These are phyloP conservation scores for Arctocebus calabarensis DNA, from an alignment of 2,797 vertebrate genomes.

Conservation along the genomic window DNA sequence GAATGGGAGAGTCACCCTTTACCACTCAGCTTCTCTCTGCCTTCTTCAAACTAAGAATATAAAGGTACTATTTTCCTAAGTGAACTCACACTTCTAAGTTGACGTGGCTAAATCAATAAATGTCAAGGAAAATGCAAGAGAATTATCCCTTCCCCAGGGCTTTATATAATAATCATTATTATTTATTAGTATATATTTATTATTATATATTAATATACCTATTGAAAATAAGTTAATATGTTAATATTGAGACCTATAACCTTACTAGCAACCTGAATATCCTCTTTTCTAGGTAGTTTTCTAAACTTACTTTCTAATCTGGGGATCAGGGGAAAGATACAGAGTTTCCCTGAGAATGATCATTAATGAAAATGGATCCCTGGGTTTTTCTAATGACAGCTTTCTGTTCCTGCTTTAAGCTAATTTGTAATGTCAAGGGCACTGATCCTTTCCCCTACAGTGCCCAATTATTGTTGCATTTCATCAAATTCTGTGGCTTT, in stretches of 20 bases:
- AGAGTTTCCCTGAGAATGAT: neutral
- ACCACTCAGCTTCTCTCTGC: neutral
- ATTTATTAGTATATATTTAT: too few species aligned
- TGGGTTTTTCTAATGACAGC: neutral
- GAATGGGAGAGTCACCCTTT: neutral
- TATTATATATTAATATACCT: too few species aligned
- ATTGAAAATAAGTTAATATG: neutral
- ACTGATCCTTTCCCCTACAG: neutral
- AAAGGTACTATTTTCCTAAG: neutral
- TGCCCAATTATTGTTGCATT: neutral
- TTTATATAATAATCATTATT: neutral
- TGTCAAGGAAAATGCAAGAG: neutral
- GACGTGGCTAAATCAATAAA: neutral
- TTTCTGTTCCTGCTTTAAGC: neutral
- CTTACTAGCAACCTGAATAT: neutral
- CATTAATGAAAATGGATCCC: neutral
- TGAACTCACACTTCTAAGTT: neutral
- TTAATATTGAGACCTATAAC: neutral
- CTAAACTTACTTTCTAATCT: neutral
- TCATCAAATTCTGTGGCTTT: neutral
- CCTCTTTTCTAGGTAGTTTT: neutral
- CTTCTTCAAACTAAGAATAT: neutral
- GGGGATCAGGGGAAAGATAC: neutral
- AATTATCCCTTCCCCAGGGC: neutral
- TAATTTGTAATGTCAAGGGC: neutral